Percentiles rank a stretch among this genome's conserved stretches.
phyloP scores from a whole-genome alignment of 2,888 invertebrate species.

The Dascillus cervinus region DNA sequence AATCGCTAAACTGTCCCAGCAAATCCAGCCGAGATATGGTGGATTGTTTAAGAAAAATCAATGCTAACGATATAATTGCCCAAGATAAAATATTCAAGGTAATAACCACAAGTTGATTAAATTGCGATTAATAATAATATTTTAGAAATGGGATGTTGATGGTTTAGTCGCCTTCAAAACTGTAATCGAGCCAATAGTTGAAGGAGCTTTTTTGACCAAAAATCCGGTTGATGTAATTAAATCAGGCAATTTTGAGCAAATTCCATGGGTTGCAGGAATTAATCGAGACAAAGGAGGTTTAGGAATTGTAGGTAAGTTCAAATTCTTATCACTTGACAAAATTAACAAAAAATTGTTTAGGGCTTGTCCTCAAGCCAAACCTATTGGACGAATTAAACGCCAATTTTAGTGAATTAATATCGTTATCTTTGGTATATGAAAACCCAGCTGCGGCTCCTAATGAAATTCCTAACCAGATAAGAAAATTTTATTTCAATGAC shows the following conservation, averaged over 20 bases:
- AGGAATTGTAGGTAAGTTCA: conserved; percentile 55
- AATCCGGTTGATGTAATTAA: conserved; percentile 50
- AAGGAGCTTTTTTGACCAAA: conserved; percentile 61
- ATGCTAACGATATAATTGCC: no score
- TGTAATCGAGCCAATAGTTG: conserved; percentile 59
- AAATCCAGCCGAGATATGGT: conserved; percentile 1
- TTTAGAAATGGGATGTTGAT: no score
- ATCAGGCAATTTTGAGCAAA: conserved; percentile 44
- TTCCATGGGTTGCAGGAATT: conserved; percentile 68
- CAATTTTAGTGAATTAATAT: conserved; percentile 39
- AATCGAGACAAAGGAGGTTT: conserved; percentile 68
- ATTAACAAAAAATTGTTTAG: no score
- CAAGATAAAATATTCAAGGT: no score
- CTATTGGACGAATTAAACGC: conserved; percentile 39
- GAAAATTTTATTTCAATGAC: conserved; percentile 42
- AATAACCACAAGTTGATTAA: no score
- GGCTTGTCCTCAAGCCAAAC: no score
- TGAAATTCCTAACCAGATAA: conserved; percentile 32
- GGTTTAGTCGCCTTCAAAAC: no score
- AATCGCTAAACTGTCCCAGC: conserved; percentile 56
- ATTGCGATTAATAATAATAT: no score
- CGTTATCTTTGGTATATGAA: conserved; percentile 40
- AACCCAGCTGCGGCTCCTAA: conserved; percentile 32
- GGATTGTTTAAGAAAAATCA: conserved; percentile 3
- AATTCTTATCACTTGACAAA: no score